These are phyloP conservation scores for Catagonus wagneri DNA, from an alignment of 2,113 vertebrate genomes.

Conservation along the genomic window DNA sequence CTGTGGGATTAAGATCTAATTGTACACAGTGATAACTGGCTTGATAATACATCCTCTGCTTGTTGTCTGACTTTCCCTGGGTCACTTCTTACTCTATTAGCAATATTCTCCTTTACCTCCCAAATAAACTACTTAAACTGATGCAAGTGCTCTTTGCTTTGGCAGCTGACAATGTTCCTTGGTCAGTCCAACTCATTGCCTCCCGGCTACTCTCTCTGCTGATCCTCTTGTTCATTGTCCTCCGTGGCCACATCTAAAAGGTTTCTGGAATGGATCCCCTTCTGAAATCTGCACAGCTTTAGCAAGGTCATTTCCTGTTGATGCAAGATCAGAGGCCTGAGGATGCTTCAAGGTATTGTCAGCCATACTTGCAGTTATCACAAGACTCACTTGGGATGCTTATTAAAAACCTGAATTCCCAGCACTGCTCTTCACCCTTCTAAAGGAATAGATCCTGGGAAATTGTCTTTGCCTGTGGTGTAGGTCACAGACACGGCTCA, in stretches of 20 bases:
- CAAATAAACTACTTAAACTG: not conserved
- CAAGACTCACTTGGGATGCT: not conserved
- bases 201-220: not conserved
- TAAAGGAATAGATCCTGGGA: slow-evolving; percentile 30
- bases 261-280: not conserved
- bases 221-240: not conserved
- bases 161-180: not conserved
- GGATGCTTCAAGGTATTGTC: slow-evolving; percentile 10
- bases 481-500: too few relatives aligned
- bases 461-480: not conserved
- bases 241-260: slow-evolving; percentile 19
- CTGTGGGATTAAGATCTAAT: not conserved
- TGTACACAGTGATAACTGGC: not conserved
- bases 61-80: not conserved
- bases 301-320: slow-evolving; percentile 24
- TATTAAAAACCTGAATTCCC: slow-evolving; percentile 27
- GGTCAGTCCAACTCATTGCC: not conserved
- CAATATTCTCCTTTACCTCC: not conserved
- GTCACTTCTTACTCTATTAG: not conserved
- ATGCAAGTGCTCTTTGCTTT: not conserved
- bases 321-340: slow-evolving; percentile 38
- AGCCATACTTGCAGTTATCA: not conserved
- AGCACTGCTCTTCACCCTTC: not conserved
- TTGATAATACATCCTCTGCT: not conserved
- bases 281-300: slow-evolving; percentile 13